Percentiles rank a stretch among this genome's conserved stretches.
Evolutionary conservation across 2,888 invertebrate species (phyloP).

Genomic region (Cataglyphis cursor): DNA sequence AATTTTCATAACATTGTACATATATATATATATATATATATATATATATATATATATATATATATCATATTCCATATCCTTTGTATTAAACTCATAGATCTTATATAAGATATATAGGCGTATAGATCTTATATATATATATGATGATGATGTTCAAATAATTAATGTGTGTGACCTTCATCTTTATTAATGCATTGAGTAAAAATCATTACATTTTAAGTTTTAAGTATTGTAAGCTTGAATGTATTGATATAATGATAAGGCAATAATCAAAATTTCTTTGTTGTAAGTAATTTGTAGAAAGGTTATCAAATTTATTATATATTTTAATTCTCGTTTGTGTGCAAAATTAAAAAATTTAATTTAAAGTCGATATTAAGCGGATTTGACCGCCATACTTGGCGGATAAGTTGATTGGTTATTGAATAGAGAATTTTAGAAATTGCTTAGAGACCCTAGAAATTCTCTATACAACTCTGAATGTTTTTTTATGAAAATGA

Average conservation of each 20-base stretch:
- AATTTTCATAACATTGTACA: no score
- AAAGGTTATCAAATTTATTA: not conserved
- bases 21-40: no score
- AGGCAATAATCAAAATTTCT: not conserved
- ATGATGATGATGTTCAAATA: no score
- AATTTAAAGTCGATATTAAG: not conserved
- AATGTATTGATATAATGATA: not conserved
- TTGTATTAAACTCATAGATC: no score
- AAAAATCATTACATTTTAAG: no score
- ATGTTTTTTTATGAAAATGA: not conserved
- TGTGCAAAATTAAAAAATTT: not conserved
- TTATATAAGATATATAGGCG: no score
- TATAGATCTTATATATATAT: no score
- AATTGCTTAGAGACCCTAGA: not conserved
- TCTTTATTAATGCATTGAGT: no score
- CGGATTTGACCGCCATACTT: not conserved
- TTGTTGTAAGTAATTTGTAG: not conserved
- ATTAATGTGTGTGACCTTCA: no score
- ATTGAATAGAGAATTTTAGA: not conserved
- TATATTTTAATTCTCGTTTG: conserved; percentile 2
- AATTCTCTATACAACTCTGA: not conserved
- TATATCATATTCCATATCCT: no score
- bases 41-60: no score
- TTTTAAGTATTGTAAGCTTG: no score
- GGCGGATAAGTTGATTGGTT: not conserved